These are phyloP conservation scores for Calliopum simillimum DNA, from an alignment of 2,888 invertebrate genomes.

Conservation along the genomic window DNA sequence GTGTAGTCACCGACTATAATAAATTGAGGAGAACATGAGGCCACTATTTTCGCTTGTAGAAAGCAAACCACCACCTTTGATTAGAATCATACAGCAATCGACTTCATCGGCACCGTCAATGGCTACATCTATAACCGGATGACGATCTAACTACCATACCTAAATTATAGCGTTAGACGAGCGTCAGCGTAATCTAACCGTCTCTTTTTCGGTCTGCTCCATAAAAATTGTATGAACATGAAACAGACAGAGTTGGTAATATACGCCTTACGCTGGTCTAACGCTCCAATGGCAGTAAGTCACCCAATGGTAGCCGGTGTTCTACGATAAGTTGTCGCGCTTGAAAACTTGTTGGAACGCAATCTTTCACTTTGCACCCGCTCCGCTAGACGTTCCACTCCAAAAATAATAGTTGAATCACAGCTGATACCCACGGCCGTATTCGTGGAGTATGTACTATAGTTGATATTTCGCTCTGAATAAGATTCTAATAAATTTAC, in stretches of 20 bases:
- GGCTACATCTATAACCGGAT: constrained; percentile 86
- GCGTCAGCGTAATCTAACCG: too few relatives aligned
- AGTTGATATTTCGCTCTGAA: too few relatives aligned
- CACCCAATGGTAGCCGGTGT: constrained; percentile 82
- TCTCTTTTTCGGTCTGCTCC: too few relatives aligned
- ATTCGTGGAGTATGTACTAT: too few relatives aligned
- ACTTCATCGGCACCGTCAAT: constrained; percentile 99
- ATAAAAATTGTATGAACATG: too few relatives aligned
- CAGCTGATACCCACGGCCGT: constrained; percentile 91
- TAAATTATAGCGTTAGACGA: too few relatives aligned
- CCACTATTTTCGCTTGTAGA: constrained; percentile 97
- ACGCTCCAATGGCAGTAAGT: too few relatives aligned
- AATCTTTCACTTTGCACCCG: constrained; percentile 80
- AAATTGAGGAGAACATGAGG: constrained; percentile 88
- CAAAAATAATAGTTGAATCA: constrained; percentile 94
- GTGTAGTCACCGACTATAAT: constrained; percentile 94
- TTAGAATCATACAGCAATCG: constrained; percentile 85
- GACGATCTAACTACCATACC: too few relatives aligned
- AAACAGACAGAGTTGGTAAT: too few relatives aligned
- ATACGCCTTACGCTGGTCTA: too few relatives aligned
- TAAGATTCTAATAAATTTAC: too few relatives aligned
- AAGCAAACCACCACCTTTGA: constrained; percentile 97
- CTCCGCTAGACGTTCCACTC: constrained; percentile 86
- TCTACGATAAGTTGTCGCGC: constrained; percentile 89
- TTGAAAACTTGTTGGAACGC: constrained; percentile 95